Evolutionary conservation across 2,113 vertebrate species (phyloP), one percentile per base, ranked within the genome.

Genomic region (Odobenus rosmarus): DNA sequence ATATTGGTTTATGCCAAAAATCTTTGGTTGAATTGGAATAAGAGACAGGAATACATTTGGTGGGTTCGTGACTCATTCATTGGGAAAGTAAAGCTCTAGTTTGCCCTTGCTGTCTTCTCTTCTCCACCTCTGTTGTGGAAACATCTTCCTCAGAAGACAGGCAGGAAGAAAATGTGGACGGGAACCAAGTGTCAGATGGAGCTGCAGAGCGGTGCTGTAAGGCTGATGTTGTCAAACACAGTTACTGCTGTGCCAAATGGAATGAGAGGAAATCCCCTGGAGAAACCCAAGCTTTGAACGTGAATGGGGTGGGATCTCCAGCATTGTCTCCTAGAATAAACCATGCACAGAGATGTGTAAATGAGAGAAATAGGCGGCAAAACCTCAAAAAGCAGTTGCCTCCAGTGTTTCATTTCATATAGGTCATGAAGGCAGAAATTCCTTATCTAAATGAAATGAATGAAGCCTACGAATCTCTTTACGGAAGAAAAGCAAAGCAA

Each of bases 221-320:
- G 96, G 92, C 95, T 84, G 95, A 90, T 96, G 86, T 42, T 92
- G 92, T 96, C 96, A 96, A 51, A 96, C 77, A 85, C 16, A 39
- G 89, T 80, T 21, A 69, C 77, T 92, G 39, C 87, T 86, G 15
- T 93, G 89, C 86, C 88, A 96, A 74, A 57, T 31, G 46, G 81
- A 76, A 83, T 1, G 76, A 93, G 83, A 59, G 64, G 62, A 88
- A 84, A 76, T 84, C 42, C 89, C 96, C 92, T 81, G 79, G 67
- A 88, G 96, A 88, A 90, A 23, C 79, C 86, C 69, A 18, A 51
- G 74, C 42, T 87, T 72, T 89, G 92, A 83, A 55, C 64, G 8
- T 74, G 72, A 94, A 67, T 86, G 49, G 86, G 53, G 91, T 16
- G 36, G 81, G 77, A 77, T 69, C 57, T 81, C 33, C 59, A 71